Conservation (phyloP, 2,888 invertebrate genomes). For the Ypsolopha scabrella region DNA sequence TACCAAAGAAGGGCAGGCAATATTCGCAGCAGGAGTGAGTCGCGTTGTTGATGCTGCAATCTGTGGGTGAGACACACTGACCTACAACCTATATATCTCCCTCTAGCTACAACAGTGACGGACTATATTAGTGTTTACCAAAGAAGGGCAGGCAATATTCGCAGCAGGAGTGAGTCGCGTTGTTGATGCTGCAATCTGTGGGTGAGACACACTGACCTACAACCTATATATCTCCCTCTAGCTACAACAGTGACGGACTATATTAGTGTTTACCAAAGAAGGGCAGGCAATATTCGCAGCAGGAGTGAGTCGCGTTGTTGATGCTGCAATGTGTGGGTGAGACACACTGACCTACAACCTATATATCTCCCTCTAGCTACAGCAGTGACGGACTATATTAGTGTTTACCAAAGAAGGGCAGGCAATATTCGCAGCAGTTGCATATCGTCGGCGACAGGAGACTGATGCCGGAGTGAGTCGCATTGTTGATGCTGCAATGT, state of each 20-base stretch:
- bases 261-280: too few species aligned
- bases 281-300: constrained; percentile 71
- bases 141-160: constrained; percentile 69
- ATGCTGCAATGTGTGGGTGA: constrained; percentile 42
- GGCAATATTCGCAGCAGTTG: constrained; percentile 74
- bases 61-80: too few species aligned
- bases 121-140: constrained; percentile 30
- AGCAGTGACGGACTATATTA: too few species aligned
- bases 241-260: not conserved
- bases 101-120: too few species aligned
- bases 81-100: too few species aligned
- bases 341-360: constrained; percentile 6
- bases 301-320: constrained; percentile 69
- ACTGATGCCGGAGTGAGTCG: constrained; percentile 63
- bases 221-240: too few species aligned
- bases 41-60: too few species aligned
- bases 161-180: constrained; percentile 71
- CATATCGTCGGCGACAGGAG: constrained; percentile 71
- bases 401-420: constrained; percentile 62
- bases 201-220: constrained; percentile 33
- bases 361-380: too few species aligned
- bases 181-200: constrained; percentile 61
- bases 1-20: too few species aligned
- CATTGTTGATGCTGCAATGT: constrained; percentile 66
- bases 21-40: too few species aligned